Base-by-base conservation (phyloP, 2,797 vertebrate genomes). In the Gobio occitaniae region DNA sequence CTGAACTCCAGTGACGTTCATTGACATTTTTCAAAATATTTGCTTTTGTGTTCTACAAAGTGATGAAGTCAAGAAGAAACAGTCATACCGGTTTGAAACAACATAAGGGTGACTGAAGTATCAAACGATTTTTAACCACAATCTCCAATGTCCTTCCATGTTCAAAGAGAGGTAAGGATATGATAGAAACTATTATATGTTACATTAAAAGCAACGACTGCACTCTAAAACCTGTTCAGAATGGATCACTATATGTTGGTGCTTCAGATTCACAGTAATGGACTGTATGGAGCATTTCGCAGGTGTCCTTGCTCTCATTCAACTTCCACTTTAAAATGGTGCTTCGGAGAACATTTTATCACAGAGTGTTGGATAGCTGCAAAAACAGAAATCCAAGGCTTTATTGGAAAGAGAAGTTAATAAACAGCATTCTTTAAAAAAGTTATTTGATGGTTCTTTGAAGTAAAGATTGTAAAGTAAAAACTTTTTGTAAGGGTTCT, bases 261-360 rank as follows among this genome's bases (percentile, higher is more conserved):
- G 19, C 61, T 48, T 82, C 50, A 82, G 38, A 59, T 50, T 69
- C 56, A 72, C 61, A 71, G 48, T 79, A 87, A 87, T 85, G 79
- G 83, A 81, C 61, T 76, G 38, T 56, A 71, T 54, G 63, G 86
- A 71, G 25, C 65, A 47, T 68, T 71, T 50, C 83, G 69, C 84
- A 83, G 75, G 44, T 80, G 76, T 65, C 47, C 25, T 84, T 83
- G 84, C 44, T 66, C 70, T 83, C 38, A 38, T 38, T 86, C n/a
- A 59, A 59, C 41, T 61, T 78, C 21, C 17, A 13, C 12, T 66
- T 36, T 15, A 16, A 76, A 47, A 48, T 19, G 2, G 15, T 63
- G 38, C n/a, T 32, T 25, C 38, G 63, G n/a, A 29, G 56, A 78
- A 44, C 16, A 65, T 65, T 19, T 19, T 0, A 69, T 80, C 65